Percentiles rank a stretch among this genome's conserved stretches.
phyloP scores from a whole-genome alignment of 1,140 invertebrate species.

The Tyrophagus putrescentiae region DNA sequence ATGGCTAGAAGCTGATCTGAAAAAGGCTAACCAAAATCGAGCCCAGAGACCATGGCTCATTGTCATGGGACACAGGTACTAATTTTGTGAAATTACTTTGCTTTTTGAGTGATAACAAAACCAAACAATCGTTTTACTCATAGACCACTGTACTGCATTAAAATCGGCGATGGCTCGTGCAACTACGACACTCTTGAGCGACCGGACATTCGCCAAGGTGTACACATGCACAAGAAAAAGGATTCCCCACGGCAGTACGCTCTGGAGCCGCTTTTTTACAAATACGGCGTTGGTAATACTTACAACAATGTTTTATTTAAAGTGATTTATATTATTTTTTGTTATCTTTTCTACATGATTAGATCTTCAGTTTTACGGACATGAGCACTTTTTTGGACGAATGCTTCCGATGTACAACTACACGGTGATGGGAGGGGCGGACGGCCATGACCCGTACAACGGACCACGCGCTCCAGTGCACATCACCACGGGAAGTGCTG shows the following conservation, averaged over 20 bases:
- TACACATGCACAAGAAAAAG: conserved; percentile 19
- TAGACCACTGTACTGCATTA: conserved; percentile 60
- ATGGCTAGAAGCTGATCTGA: conserved; percentile 70
- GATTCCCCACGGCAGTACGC: conserved; percentile 31
- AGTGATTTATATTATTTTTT: too few relatives aligned
- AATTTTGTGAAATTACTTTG: too few relatives aligned
- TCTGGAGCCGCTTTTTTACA: conserved; percentile 57
- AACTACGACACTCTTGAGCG: background rate
- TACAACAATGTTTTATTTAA: too few relatives aligned
- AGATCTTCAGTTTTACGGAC: conserved; percentile 88
- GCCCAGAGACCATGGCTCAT: conserved; percentile 74
- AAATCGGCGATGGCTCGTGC: conserved; percentile 2
- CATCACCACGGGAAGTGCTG: conserved; percentile 54
- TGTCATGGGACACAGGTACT: conserved; percentile 72
- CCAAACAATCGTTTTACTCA: too few relatives aligned
- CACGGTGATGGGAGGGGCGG: conserved; percentile 55
- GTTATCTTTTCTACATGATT: too few relatives aligned
- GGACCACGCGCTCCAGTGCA: conserved; percentile 82
- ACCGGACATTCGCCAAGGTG: conserved; percentile 24
- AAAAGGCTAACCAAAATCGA: conserved; percentile 45
- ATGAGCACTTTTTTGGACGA: conserved; percentile 89
- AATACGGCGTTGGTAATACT: conserved; percentile 87
- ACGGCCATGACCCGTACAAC: conserved; percentile 52
- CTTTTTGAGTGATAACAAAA: too few relatives aligned
- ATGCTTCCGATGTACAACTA: conserved; percentile 81